Evolutionary conservation across 2,797 vertebrate species (phyloP).

Genomic region (Oreonectes daqikongensis): DNA sequence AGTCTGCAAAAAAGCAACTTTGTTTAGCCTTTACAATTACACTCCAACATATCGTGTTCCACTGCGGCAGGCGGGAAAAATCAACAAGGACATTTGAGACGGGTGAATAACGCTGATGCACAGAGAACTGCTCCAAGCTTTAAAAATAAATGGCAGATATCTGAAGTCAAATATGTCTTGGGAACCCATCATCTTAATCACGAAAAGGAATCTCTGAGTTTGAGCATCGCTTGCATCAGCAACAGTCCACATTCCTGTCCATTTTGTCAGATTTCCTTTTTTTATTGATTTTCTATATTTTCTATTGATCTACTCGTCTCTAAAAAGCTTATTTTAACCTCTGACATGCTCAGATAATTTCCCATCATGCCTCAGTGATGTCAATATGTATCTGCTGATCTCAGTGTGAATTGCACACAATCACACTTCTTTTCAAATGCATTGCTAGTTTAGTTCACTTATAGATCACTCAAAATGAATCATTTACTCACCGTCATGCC

Average conservation of each 20-base stretch:
- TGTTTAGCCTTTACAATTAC: constrained; percentile 22
- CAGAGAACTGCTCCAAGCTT: not conserved
- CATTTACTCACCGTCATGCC: no score
- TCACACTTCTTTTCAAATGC: not conserved
- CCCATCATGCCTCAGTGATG: constrained; percentile 22
- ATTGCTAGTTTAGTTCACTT: not conserved
- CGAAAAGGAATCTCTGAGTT: not conserved
- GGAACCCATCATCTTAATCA: not conserved
- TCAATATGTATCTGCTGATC: not conserved
- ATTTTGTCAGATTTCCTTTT: constrained; percentile 3
- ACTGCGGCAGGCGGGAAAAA: constrained; percentile 15
- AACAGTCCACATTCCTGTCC: not conserved
- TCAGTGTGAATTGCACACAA: not conserved
- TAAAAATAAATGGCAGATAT: not conserved
- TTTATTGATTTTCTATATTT: constrained; percentile 15
- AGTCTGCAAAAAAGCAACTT: constrained; percentile 22
- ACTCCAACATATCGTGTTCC: constrained; percentile 5
- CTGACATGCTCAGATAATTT: not conserved
- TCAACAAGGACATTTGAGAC: constrained; percentile 4
- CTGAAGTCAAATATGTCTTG: not conserved
- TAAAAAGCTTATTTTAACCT: constrained; percentile 1
- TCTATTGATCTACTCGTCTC: constrained; percentile 12
- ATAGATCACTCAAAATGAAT: no score
- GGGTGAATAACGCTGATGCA: constrained; percentile 7
- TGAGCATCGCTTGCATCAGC: not conserved